Percentiles rank a stretch among this genome's conserved stretches.
Evolutionary conservation across 1,140 invertebrate species (phyloP).

Genomic region (Nautilus pompilius): DNA sequence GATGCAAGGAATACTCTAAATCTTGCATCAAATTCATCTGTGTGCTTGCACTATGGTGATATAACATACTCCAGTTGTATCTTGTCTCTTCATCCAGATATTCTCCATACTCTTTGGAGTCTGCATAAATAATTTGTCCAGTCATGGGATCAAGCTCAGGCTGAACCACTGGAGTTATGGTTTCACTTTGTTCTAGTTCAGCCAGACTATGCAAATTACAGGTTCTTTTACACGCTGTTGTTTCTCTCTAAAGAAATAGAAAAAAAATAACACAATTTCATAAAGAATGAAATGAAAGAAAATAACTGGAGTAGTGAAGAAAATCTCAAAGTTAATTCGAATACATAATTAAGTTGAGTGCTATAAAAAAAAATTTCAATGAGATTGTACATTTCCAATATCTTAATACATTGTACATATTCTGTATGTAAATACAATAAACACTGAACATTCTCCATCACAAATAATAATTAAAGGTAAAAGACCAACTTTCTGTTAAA

Average conservation of each 20-base stretch:
- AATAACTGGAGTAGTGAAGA: not conserved
- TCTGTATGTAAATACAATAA: no score
- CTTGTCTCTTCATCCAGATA: constrained; percentile 49
- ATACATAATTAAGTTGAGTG: no score
- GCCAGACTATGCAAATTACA: constrained; percentile 23
- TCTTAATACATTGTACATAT: no score
- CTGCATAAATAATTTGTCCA: constrained; percentile 31
- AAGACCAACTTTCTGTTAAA: no score
- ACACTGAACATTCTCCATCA: no score
- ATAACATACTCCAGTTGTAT: constrained; percentile 50
- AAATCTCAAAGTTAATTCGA: not conserved
- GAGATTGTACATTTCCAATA: not conserved
- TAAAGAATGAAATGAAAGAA: no score
- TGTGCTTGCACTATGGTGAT: no score
- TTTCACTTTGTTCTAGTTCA: constrained; percentile 16
- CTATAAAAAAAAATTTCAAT: constrained; percentile 3
- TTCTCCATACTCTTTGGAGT: constrained; percentile 42
- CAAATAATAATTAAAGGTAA: no score
- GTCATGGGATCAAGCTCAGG: constrained; percentile 28
- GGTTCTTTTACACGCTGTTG: constrained; percentile 14
- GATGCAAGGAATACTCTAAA: no score
- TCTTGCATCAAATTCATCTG: no score
- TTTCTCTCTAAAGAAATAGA: constrained; percentile 21
- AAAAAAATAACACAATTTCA: not conserved
- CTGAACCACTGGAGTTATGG: constrained; percentile 12